Evolutionary conservation across 2,797 vertebrate species (phyloP).

Genomic region (Oreochromis grahami): DNA sequence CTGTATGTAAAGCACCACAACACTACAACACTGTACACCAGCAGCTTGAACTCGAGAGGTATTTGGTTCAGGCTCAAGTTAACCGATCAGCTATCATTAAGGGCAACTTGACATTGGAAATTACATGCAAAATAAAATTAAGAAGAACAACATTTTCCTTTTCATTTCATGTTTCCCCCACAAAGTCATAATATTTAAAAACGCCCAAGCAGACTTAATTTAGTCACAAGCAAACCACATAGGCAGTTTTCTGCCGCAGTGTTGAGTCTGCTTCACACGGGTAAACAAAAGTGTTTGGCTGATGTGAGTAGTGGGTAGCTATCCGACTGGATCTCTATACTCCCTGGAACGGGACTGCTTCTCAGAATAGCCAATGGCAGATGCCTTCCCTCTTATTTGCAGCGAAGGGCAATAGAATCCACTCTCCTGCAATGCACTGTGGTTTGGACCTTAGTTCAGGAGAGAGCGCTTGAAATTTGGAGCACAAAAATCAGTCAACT

Average conservation of each 20-base stretch:
- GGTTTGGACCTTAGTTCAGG: slow-evolving; percentile 26
- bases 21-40: slow-evolving; percentile 7
- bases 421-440: slow-evolving; percentile 35
- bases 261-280: not conserved
- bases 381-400: slow-evolving; percentile 80
- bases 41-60: not conserved
- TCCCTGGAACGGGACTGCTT: slow-evolving; percentile 72
- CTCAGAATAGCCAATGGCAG: slow-evolving; percentile 81
- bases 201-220: not conserved
- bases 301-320: slow-evolving; percentile 24
- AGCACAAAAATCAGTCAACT: slow-evolving; percentile 19
- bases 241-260: not conserved
- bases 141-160: not conserved
- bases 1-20: slow-evolving; percentile 22
- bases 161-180: not conserved
- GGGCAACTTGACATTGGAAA: not conserved
- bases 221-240: not conserved
- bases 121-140: not conserved
- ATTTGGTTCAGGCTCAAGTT: slow-evolving; percentile 30
- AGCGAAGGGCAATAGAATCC: slow-evolving; percentile 77
- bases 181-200: not conserved
- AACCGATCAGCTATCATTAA: not conserved
- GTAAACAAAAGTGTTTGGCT: slow-evolving; percentile 50
- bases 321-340: slow-evolving; percentile 47
- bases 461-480: not conserved